These are phyloP conservation scores for Brotula barbata DNA, from an alignment of 2,797 vertebrate species.

Conservation along the genomic window DNA sequence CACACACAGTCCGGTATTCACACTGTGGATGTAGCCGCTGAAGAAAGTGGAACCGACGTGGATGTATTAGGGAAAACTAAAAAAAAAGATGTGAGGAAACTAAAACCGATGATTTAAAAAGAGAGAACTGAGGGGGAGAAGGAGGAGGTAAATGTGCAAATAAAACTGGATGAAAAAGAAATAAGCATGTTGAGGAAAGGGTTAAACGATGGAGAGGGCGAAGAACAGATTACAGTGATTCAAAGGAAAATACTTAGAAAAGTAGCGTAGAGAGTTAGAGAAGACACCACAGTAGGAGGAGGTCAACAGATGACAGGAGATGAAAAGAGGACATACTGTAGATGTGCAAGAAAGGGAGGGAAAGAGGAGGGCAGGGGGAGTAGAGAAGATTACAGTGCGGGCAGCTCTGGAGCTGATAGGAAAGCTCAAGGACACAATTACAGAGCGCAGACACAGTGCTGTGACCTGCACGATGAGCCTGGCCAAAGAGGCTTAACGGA, in stretches of 20 bases:
- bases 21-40: too few relatives aligned
- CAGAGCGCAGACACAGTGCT: slow-evolving; percentile 32
- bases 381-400: slow-evolving; percentile 4
- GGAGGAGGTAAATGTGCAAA: neutral
- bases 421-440: slow-evolving; percentile 58
- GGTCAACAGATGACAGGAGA: slow-evolving; percentile 4
- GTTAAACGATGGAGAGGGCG: neutral
- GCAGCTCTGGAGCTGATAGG: slow-evolving; percentile 20
- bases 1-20: slow-evolving; percentile 23
- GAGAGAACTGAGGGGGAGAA: neutral
- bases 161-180: neutral
- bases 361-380: slow-evolving; percentile 6
- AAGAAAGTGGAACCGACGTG: slow-evolving; percentile 5
- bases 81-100: neutral
- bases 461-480: slow-evolving; percentile 17
- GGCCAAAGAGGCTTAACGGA: slow-evolving; percentile 6
- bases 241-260: neutral
- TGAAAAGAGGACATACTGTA: neutral
- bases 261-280: neutral
- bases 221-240: slow-evolving; percentile 1
- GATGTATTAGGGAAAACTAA: neutral
- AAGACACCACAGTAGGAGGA: slow-evolving; percentile 3
- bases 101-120: neutral
- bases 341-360: neutral
- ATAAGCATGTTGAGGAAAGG: neutral